These are phyloP conservation scores for Xestia sexstrigata DNA, from an alignment of 2,888 invertebrate species.

Conservation along the genomic window DNA sequence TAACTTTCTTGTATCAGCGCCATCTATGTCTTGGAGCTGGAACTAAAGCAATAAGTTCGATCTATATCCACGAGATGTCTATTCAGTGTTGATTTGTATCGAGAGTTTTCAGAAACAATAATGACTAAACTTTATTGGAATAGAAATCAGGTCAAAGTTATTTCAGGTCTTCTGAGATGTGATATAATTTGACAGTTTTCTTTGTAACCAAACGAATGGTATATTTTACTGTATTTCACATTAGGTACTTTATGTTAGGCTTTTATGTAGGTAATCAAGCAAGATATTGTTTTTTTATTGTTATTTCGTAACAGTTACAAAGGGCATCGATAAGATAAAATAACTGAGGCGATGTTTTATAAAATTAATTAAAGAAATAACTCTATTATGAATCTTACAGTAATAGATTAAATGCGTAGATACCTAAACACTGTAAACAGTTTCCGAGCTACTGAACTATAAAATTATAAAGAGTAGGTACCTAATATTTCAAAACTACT, in stretches of 20 bases:
- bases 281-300: background rate
- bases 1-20: slow-evolving; percentile 67
- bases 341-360: background rate
- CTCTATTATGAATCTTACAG: background rate
- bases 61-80: slow-evolving; percentile 75
- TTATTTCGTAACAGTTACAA: background rate
- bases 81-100: slow-evolving; percentile 35
- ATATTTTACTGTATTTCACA: background rate
- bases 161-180: slow-evolving; percentile 48
- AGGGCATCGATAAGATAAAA: slow-evolving; percentile 19
- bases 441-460: background rate
- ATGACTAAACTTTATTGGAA: slow-evolving; percentile 13
- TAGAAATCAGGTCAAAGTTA: slow-evolving; percentile 32
- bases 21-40: slow-evolving; percentile 72
- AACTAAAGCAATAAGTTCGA: slow-evolving; percentile 63
- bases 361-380: background rate
- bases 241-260: background rate
- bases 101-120: slow-evolving; percentile 43
- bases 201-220: background rate
- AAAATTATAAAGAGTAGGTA: background rate
- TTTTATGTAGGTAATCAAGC: background rate
- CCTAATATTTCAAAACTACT: slow-evolving; percentile 24
- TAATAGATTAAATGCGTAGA: background rate
- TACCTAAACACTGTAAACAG: background rate
- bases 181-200: slow-evolving; percentile 65